Conservation (phyloP, 2,888 invertebrate genomes). For the Dyspetes luteomarginatus region DNA sequence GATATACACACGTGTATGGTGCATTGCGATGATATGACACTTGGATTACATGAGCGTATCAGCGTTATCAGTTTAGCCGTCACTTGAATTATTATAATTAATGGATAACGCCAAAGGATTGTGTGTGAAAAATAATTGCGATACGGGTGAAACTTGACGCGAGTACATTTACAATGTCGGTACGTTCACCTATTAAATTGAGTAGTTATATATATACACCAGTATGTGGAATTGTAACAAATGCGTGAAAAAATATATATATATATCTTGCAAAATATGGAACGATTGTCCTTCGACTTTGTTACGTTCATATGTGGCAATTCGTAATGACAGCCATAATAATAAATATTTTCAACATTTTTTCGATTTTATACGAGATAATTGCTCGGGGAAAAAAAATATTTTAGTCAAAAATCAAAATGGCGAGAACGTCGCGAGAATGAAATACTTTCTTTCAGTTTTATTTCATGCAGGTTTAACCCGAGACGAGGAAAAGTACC, state of each 20-base stretch:
- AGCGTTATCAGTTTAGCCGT: slow-evolving; percentile 59
- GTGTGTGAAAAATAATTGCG: slow-evolving; percentile 52
- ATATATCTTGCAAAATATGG: slow-evolving; percentile 25
- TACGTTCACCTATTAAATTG: slow-evolving; percentile 61
- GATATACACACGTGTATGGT: slow-evolving; percentile 4
- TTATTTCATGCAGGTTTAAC: too few relatives aligned
- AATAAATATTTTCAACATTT: neutral
- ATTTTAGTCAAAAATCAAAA: too few relatives aligned
- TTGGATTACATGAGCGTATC: slow-evolving; percentile 34
- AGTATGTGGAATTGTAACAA: neutral
- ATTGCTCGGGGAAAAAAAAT: neutral
- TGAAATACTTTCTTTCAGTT: too few relatives aligned
- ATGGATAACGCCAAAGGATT: slow-evolving; percentile 45
- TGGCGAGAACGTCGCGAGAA: too few relatives aligned
- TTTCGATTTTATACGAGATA: neutral
- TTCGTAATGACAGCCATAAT: too few relatives aligned
- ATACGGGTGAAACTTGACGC: slow-evolving; percentile 37
- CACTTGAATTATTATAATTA: slow-evolving; percentile 63
- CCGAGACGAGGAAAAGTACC: too few relatives aligned
- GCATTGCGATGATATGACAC: slow-evolving; percentile 62
- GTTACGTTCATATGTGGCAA: slow-evolving; percentile 33
- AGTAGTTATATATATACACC: slow-evolving; percentile 15
- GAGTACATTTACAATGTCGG: slow-evolving; percentile 56
- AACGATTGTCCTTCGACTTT: slow-evolving; percentile 56
- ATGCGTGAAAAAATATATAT: neutral